Conservation (phyloP, 2,888 invertebrate genomes). For the Rhaphigaster nebulosa region DNA sequence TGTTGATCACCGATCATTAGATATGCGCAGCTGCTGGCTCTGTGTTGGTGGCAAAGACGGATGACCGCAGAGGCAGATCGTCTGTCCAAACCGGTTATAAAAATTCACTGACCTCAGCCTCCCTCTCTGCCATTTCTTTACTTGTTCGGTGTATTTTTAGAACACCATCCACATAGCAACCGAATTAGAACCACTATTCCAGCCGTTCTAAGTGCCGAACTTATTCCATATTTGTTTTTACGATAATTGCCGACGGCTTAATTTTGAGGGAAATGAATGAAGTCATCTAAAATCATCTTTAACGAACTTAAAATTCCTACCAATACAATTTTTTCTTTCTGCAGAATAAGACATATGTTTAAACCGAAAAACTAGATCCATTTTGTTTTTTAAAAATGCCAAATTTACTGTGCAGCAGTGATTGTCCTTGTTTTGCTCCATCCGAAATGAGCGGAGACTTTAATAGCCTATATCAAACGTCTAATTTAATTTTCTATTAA, state of each 20-base stretch:
- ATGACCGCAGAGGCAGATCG: neutral
- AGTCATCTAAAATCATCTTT: neutral
- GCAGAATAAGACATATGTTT: neutral
- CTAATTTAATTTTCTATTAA: neutral
- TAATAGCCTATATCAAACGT: neutral
- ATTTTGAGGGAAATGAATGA: neutral
- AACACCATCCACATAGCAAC: neutral
- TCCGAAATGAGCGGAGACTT: constrained; percentile 4
- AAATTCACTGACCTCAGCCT: constrained; percentile 49
- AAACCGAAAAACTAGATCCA: neutral
- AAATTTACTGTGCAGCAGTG: neutral
- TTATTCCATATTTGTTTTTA: neutral
- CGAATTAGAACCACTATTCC: neutral
- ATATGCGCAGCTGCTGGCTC: constrained; percentile 11
- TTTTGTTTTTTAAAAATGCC: neutral
- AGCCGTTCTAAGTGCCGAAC: neutral
- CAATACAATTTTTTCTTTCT: neutral
- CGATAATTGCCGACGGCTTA: neutral
- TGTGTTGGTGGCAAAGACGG: constrained; percentile 19
- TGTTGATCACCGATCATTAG: neutral
- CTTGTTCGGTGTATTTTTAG: constrained; percentile 24
- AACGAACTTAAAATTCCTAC: neutral
- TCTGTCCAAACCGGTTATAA: constrained; percentile 32
- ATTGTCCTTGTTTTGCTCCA: neutral
- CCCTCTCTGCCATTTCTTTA: constrained; percentile 16